Base-by-base conservation (phyloP, 2,113 vertebrate genomes). In the Melanerpes aurifrons region DNA sequence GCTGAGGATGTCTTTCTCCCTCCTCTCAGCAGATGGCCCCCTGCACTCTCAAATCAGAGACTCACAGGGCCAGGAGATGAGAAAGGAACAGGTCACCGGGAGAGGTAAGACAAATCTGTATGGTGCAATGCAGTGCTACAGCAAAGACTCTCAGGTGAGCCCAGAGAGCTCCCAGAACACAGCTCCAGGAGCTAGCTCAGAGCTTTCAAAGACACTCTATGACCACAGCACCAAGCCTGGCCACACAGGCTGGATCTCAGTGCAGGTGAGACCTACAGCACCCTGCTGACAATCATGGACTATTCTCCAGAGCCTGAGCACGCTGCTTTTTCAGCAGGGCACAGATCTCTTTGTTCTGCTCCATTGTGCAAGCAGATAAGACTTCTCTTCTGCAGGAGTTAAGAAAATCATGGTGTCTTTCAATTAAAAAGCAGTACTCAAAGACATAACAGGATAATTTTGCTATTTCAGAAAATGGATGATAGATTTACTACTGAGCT, bases 21-120 rank as follows among this genome's bases (percentile, higher is more conserved):
- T 90, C 2, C 62, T 86, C 90, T 91, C 96, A 96, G 93, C 69
- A 96, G 94, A 87, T 94, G 93, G 95, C 95, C 48, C 61, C 57
- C 84, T 92, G 82, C 79, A 68, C 84, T 80, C 58, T 80, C 88
- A 56, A 73, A 67, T 16, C 3, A 11, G 17, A 58, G 56, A 72
- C 13, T n/a, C 17, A 50, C 56, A 73, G 40, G 74, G 74, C 75
- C 7, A 8, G 82, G 75, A 89, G 66, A 32, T 53, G 57, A 72
- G 48, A 69, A 58, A 89, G 66, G 89, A 68, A 61, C 2, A 3
- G 82, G 82, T 91, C 89, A 64, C 9, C 0, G 1, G 37, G 47
- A 94, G 79, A 93, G 64, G 56, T 10, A 62, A 82, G 28, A 68
- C 53, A 87, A 74, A 92, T n/a, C 88, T 20, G 5, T 19, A 4